Conservation (phyloP, 2,113 vertebrate genomes). For the Lepisosteus osseus region DNA sequence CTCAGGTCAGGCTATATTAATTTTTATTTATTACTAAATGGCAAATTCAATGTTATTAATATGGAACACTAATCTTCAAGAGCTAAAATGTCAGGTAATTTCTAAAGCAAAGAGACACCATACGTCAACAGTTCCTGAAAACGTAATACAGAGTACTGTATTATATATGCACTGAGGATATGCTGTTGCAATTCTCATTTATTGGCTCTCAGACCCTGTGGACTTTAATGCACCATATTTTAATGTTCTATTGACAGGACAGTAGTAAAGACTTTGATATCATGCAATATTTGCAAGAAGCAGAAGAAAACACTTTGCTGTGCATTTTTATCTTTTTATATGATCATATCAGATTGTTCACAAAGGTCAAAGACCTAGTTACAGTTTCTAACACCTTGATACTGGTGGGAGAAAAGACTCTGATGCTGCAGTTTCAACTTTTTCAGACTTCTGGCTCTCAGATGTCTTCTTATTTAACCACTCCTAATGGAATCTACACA, state of each 20-base stretch:
- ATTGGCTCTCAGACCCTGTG: not conserved
- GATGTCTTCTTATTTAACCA: too few relatives aligned
- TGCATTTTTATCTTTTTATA: too few relatives aligned
- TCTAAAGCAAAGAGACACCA: constrained; percentile 56
- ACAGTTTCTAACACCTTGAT: too few relatives aligned
- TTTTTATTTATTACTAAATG: not conserved
- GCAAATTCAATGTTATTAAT: constrained; percentile 60
- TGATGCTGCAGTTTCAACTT: too few relatives aligned
- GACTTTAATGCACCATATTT: not conserved
- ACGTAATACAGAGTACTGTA: constrained; percentile 35
- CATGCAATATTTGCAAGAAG: too few relatives aligned
- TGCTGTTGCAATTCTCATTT: not conserved
- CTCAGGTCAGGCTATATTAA: not conserved
- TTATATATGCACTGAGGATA: not conserved
- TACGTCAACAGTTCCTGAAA: constrained; percentile 64
- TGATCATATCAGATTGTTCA: too few relatives aligned
- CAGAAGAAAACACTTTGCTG: too few relatives aligned
- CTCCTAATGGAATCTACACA: too few relatives aligned
- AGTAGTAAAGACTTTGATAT: not conserved
- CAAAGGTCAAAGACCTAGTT: too few relatives aligned
- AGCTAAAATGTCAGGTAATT: constrained; percentile 72
- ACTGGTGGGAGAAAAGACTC: too few relatives aligned
- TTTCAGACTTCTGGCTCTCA: too few relatives aligned
- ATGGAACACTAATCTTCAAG: constrained; percentile 73
- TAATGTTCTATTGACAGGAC: not conserved